Percentiles rank a stretch among this genome's conserved stretches.
Evolutionary conservation across 1,140 invertebrate genomes (phyloP).

Genomic region (Caerostris extrusa): DNA sequence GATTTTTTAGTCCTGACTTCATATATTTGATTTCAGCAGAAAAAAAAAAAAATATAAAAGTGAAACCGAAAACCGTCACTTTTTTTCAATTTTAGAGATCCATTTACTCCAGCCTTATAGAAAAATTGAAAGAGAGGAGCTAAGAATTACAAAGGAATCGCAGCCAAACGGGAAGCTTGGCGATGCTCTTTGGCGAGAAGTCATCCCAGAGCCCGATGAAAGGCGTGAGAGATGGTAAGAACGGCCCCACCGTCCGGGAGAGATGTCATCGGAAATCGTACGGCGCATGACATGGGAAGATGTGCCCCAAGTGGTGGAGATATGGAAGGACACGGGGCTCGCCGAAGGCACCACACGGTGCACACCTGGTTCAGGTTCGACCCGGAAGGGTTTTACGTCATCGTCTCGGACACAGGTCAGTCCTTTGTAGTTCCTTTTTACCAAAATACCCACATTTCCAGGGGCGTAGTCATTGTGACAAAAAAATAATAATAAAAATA

Average conservation of each 20-base stretch:
- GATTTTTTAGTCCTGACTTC: no score
- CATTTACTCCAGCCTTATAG: no score
- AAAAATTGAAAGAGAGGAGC: background rate
- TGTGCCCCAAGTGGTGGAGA: constrained; percentile 77
- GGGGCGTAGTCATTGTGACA: no score
- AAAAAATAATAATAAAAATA: no score
- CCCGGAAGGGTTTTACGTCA: constrained; percentile 79
- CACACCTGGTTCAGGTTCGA: constrained; percentile 78
- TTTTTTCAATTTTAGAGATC: no score
- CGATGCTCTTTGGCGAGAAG: background rate
- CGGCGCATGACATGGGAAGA: constrained; percentile 78
- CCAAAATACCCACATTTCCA: no score
- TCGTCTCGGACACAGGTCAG: constrained; percentile 73
- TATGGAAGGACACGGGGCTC: constrained; percentile 79
- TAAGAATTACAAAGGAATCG: background rate
- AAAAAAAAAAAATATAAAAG: no score
- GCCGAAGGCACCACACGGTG: constrained; percentile 78
- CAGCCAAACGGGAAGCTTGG: background rate
- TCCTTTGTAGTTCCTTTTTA: no score
- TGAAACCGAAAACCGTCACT: no score
- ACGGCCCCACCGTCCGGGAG: background rate
- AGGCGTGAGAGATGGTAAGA: background rate
- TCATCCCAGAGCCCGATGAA: background rate
- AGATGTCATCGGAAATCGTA: constrained; percentile 50
- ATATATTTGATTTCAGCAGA: no score